phyloP scores from a whole-genome alignment of 2,888 invertebrate species.

The Amphimallon solstitiale region DNA sequence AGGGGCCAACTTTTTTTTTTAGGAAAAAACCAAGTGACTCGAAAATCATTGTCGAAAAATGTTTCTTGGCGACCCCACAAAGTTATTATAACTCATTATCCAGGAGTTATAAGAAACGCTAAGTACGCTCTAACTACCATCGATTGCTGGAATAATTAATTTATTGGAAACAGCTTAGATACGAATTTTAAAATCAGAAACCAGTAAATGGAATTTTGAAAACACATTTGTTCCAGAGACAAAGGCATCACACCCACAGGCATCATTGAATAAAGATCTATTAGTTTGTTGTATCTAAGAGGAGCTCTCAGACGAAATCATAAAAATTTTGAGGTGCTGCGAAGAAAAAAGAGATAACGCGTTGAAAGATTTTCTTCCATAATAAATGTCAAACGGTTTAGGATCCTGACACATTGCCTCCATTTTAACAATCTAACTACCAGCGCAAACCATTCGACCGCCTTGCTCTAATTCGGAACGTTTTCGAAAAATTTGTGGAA shows the following conservation, averaged over 20 bases:
- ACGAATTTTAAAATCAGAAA: slow-evolving; percentile 47
- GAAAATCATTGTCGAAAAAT: slow-evolving; percentile 7
- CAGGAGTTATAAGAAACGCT: slow-evolving; percentile 43
- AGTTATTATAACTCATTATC: slow-evolving; percentile 44
- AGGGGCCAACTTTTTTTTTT: slow-evolving; percentile 1
- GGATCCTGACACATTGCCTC: slow-evolving; percentile 44
- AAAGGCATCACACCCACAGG: slow-evolving; percentile 44
- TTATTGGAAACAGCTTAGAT: slow-evolving; percentile 44
- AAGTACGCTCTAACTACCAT: slow-evolving; percentile 40
- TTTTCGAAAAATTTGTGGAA: slow-evolving; percentile 51
- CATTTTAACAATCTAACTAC: slow-evolving; percentile 46
- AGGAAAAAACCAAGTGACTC: slow-evolving; percentile 42
- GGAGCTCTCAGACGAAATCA: slow-evolving; percentile 46
- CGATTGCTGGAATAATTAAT: slow-evolving; percentile 45
- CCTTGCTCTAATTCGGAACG: slow-evolving; percentile 44
- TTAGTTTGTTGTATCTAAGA: slow-evolving; percentile 50
- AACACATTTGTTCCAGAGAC: slow-evolving; percentile 40
- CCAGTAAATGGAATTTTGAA: slow-evolving; percentile 43
- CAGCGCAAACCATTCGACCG: slow-evolving; percentile 42
- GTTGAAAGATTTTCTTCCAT: slow-evolving; percentile 49
- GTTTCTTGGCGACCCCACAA: slow-evolving; percentile 38
- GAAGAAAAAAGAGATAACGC: slow-evolving; percentile 46
- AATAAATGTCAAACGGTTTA: slow-evolving; percentile 50
- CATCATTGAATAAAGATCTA: slow-evolving; percentile 47
- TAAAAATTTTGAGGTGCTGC: slow-evolving; percentile 48